A percentile compares a stretch with the other conserved stretches of the same genome.
Conservation (phyloP, 2,113 vertebrate species). For the Ginglymostoma cirratum region DNA sequence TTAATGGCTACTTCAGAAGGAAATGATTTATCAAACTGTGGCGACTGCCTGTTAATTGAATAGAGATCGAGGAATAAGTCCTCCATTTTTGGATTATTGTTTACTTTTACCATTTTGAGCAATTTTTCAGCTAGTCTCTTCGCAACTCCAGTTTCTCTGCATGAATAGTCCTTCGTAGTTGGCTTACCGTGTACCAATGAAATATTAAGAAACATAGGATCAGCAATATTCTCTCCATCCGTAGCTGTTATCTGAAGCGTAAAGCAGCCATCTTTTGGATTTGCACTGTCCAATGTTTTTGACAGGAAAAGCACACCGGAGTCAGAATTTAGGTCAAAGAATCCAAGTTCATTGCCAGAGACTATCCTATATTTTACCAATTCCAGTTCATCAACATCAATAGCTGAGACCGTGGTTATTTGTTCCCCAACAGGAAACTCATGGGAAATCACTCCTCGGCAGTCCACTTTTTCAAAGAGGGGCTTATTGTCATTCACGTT, state of each 20-base stretch:
- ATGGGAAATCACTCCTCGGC: slow-evolving; percentile 79
- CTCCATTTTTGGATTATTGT: slow-evolving; percentile 74
- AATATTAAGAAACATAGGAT: slow-evolving; percentile 90
- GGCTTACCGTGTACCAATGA: slow-evolving; percentile 77
- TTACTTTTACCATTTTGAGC: slow-evolving; percentile 85
- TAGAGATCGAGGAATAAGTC: slow-evolving; percentile 91
- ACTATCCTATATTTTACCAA: slow-evolving; percentile 93
- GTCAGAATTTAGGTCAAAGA: slow-evolving; percentile 88
- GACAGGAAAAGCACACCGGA: slow-evolving; percentile 83
- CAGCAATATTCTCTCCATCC: slow-evolving; percentile 89
- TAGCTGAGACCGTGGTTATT: slow-evolving; percentile 88
- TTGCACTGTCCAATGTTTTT: slow-evolving; percentile 66
- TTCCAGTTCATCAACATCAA: slow-evolving; percentile 89
- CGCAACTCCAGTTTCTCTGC: slow-evolving; percentile 86
- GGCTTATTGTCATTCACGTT: slow-evolving; percentile 93
- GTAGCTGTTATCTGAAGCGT: slow-evolving; percentile 87
- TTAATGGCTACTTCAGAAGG: slow-evolving; percentile 76
- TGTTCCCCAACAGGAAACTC: slow-evolving; percentile 80
- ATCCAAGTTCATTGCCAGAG: slow-evolving; percentile 83
- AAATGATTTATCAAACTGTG: slow-evolving; percentile 86
- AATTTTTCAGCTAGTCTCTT: slow-evolving; percentile 90
- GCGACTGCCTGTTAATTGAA: slow-evolving; percentile 82
- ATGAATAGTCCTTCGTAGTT: slow-evolving; percentile 76
- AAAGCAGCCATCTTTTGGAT: slow-evolving; percentile 70
- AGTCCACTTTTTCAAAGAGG: slow-evolving; percentile 87